phyloP scores from a whole-genome alignment of 2,113 vertebrate genomes.

The Pitta sordida region DNA sequence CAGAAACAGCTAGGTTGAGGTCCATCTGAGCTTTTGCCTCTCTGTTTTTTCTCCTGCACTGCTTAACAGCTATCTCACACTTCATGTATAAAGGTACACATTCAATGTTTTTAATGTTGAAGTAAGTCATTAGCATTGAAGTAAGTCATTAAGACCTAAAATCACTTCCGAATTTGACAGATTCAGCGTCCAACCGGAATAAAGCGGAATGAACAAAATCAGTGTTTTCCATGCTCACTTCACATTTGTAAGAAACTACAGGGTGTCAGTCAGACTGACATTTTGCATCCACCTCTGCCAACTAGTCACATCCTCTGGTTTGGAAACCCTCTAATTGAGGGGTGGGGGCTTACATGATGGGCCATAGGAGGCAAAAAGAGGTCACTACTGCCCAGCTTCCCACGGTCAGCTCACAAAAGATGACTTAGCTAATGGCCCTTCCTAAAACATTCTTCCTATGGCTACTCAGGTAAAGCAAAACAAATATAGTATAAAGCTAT shows the following conservation, averaged over 20 bases:
- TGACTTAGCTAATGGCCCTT: neutral
- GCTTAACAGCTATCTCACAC: neutral
- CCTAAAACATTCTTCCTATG: neutral
- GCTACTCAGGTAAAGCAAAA: neutral
- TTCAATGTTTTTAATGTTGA: too few species aligned
- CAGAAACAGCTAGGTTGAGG: too few species aligned
- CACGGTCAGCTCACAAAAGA: neutral
- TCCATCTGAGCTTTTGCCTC: too few species aligned
- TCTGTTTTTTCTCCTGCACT: too few species aligned
- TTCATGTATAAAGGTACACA: neutral
- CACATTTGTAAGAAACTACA: constrained; percentile 31
- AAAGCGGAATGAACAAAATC: neutral
- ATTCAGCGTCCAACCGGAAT: neutral
- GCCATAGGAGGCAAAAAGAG: neutral
- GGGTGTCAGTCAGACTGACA: constrained; percentile 28
- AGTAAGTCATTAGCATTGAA: neutral
- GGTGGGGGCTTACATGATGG: neutral
- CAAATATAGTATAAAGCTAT: neutral
- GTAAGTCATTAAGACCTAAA: neutral
- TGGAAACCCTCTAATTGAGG: constrained; percentile 28
- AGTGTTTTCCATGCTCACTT: neutral
- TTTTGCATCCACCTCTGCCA: neutral
- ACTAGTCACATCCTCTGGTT: neutral
- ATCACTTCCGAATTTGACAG: neutral
- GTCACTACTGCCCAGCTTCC: neutral